Base-by-base conservation (phyloP, 2,888 invertebrate species). In the Phanerotoma sp. region DNA sequence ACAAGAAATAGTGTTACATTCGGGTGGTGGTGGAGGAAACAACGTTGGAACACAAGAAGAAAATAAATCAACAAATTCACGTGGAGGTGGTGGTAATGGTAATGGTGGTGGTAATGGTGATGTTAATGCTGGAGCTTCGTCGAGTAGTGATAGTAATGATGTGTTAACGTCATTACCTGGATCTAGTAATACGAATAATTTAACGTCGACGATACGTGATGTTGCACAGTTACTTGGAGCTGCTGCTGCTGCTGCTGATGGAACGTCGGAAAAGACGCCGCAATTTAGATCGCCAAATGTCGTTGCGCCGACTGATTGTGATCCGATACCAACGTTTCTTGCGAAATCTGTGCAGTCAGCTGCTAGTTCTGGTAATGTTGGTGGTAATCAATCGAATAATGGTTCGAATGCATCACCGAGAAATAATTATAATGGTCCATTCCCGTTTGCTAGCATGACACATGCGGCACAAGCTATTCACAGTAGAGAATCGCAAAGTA, bases 391-490 rank as follows among this genome's bases (percentile, higher is more conserved):
- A 57, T 22, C 50, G 6, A 51, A 66, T 3, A 80, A 33, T 13
- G 52, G 76, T 77, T 76, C 75, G 70, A 80, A 69, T 56, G 61
- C 69, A 41, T 69, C 75, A 15, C 61, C 75, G 22, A 67, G 76
- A 44, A 72, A 69, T 57, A 73, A 83, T 77, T 78, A 84, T 78
- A 74, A 79, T 64, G 79, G 88, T 76, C 82, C 85, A 74, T 93
- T 87, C 79, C 93, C 93, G 37, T 93, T 93, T 77, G 90, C 91
- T 70, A 93, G 93, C 77, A 93, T 94, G 93, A 91, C 92, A 42
- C 90, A 91, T 73, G 50, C 50, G 32, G 50, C 90, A 60, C 86
- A 92, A 76, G 91, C 92, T 46, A 88, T 92, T 79, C 91, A 92
- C 71, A 84, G 86, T 69, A 85, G 89, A 69, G 88, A 80, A 60